Base-by-base conservation (phyloP, 1,140 invertebrate species). In the Colletes latitarsis region DNA sequence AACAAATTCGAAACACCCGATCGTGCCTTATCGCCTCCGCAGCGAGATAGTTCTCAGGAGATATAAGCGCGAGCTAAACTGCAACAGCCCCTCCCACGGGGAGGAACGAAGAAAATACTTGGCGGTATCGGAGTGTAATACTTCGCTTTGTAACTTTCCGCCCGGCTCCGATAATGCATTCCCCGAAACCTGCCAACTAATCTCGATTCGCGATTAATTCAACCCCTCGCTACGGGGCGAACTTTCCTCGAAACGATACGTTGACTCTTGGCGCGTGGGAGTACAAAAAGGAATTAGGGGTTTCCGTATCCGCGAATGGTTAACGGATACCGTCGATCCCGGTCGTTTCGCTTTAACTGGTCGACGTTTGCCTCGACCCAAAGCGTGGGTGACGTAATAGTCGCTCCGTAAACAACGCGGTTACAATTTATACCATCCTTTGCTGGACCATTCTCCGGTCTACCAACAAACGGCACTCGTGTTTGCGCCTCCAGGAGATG, bases 401-500 rank as follows among this genome's bases (percentile, higher is more conserved):
- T 55, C 14, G 10, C 55, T n/a, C 0, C 3, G 6, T 21, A 19
- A 68, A 39, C 55, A 60, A 17, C 21, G 57, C 9, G 8, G 6
- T 1, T 49, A 78, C 19, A 46, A 78, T 64, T 85, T 69, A 55
- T 43, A 66, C 19, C 15, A 43, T 58, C 68, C 68, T 72, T 55
- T 21, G 58, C 9, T 71, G 71, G 62, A 46, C 58, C 53, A 73
- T 5, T 68, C 46, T 10, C 39, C 3, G 17, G 49, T 60, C 66
- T 1, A 17, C 55, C 57, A 60, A 75, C 66, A 75, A 30, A 66
- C 75, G 14, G 53, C 53, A 68, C 64, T 69, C 62, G 53, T 76
- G 75, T 84, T 77, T 66, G 76, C 70, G 62, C 55, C 62, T 49
- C 64, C 60, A 73, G 63, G 75, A 82, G 67, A 70, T 69, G 83